Base-by-base conservation (phyloP, 2,113 vertebrate species). In the Progne subis region DNA sequence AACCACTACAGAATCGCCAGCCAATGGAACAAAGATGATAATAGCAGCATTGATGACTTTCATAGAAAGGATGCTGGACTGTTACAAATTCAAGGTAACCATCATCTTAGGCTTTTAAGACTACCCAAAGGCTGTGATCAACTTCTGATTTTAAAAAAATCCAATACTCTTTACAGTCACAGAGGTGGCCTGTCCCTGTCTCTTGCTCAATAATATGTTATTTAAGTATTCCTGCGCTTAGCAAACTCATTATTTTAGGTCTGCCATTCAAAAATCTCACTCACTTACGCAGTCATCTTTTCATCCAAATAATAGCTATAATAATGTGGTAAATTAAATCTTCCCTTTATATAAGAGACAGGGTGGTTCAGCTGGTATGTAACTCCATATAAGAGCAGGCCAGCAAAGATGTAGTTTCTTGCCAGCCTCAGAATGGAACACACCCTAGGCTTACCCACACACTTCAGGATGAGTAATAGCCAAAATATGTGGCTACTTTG, bases 81-180 rank as follows among this genome's bases (percentile, higher is more conserved):
- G 55, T 92, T 98, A 70, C 98, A 97, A 82, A 97, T 97, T 87
- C 98, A 98, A 98, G 99, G 99, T 99, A 93, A 90, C 12, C 2
- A 1, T 41, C 32, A 19, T 32, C 43, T 75, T 71, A 74, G 61
- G 18, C 53, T 83, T 91, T 70, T 80, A 46, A 80, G 14, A 46
- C 7, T 69, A 24, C 24, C 18, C 70, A 55, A 77, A 82, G 47
- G 12, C 71, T 81, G 19, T 31, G 21, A 83, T 60, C 49, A 71
- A 20, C 11, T 64, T 83, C 19, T 55, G 43, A n/a, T 71, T 43
- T 59, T 59, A 59, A 69, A 70, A 26, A 82, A 79, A 70, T 70
- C 18, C 12, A 74, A 5, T 26, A 39, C 7, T 44, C 56, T 68
- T 57, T 52, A n/a, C 41, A 86, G 50, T 72, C n/a, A 37, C 12